Percentiles rank a stretch among this genome's conserved stretches.
These are phyloP conservation scores for Epizoanthus fatuus DNA, from an alignment of 92 coral and sea anemone species.

Conservation along the genomic window DNA sequence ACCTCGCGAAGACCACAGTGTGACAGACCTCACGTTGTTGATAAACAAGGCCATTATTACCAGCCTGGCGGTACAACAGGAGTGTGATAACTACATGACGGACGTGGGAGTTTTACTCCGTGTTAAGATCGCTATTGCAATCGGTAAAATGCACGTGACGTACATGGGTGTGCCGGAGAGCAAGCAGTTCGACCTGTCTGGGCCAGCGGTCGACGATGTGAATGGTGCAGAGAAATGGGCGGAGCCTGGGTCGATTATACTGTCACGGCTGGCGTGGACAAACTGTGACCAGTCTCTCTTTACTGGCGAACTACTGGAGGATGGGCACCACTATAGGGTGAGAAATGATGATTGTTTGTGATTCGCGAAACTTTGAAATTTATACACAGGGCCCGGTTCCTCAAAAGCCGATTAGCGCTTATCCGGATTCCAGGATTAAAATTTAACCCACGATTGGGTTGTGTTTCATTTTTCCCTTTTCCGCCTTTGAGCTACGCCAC, in stretches of 20 bases:
- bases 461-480: too few relatives aligned
- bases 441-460: too few relatives aligned
- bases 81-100: slow-evolving; percentile 98
- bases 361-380: not conserved
- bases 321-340: slow-evolving; percentile 93
- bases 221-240: slow-evolving; percentile 99
- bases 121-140: slow-evolving; percentile 94
- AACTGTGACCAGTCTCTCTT: slow-evolving; percentile 93
- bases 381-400: too few relatives aligned
- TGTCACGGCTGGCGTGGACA: slow-evolving; percentile 89
- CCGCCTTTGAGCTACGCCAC: not conserved
- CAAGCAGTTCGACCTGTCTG: slow-evolving; percentile 97
- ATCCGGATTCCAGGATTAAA: too few relatives aligned
- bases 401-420: too few relatives aligned
- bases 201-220: slow-evolving; percentile 96
- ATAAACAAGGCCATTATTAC: slow-evolving; percentile 96
- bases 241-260: slow-evolving; percentile 94
- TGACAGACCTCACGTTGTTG: slow-evolving; percentile 71
- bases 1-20: slow-evolving; percentile 58
- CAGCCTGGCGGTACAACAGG: slow-evolving; percentile 96
- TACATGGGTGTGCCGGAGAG: slow-evolving; percentile 91
- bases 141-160: slow-evolving; percentile 93
- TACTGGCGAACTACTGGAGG: slow-evolving; percentile 84
- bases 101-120: slow-evolving; percentile 96
- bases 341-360: not conserved